Evolutionary conservation across 2,797 vertebrate species (phyloP).

Genomic region (Rhabdophis nuchalis): DNA sequence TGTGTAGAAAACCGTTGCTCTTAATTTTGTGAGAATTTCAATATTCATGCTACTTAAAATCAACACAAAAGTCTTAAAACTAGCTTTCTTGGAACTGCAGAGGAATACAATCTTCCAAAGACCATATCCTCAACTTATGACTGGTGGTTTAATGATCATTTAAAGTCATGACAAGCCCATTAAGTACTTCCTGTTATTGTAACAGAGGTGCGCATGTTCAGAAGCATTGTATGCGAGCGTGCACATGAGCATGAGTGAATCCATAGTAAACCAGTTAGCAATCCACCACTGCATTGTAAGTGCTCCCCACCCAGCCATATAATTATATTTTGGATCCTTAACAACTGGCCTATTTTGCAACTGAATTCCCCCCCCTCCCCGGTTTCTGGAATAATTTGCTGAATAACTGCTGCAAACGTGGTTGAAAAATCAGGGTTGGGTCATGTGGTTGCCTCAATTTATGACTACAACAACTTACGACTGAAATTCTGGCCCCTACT

Average conservation of each 20-base stretch:
- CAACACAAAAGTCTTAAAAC: neutral
- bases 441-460: neutral
- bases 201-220: too few relatives aligned
- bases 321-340: neutral
- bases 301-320: neutral
- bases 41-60: neutral
- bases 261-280: too few relatives aligned
- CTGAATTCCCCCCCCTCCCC: neutral
- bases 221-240: too few relatives aligned
- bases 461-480: neutral
- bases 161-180: neutral
- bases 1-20: neutral
- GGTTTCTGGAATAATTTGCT: neutral
- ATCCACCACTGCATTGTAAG: neutral
- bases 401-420: neutral
- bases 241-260: too few relatives aligned
- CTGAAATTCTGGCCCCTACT: neutral
- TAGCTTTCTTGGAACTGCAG: neutral
- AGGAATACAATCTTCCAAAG: neutral
- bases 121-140: neutral
- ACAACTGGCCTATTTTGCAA: neutral
- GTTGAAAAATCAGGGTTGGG: neutral
- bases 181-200: neutral
- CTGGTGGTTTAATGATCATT: neutral
- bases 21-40: neutral